Base-by-base conservation (phyloP, 2,888 invertebrate genomes). In the Cyclophora albipunctata region DNA sequence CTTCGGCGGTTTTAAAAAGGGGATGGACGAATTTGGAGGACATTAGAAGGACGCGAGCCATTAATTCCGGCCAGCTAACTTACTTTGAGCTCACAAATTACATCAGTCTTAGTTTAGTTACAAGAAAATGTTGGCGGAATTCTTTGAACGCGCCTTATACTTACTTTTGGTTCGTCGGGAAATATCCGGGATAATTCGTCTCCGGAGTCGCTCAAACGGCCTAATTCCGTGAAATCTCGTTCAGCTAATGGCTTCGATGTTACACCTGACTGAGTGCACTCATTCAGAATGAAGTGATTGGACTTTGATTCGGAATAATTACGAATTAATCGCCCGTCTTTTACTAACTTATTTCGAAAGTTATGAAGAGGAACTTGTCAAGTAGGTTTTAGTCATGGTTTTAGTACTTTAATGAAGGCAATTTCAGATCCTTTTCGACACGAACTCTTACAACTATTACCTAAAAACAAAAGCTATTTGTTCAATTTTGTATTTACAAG, bases 241-340 rank as follows among this genome's bases (percentile, higher is more conserved):
- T 80, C 74, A 64, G 52, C 66, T 79, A 79, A 81, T 78, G 75
- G 73, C 60, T 57, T 74, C 74, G 76, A 78, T 80, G 80, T 73
- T 75, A 79, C 77, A 81, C 79, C 79, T 80, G 75, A 70, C 67
- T 70, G 75, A 72, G 67, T 67, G 68, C 67, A 60, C 62, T 57
- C 50, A 56, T 55, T 58, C 43, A 51, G 43, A 45, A 50, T 46
- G 43, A 3, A 42, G 20, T 20, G 42, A 42, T 37, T 37, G 4
- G 37, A 20, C 20, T 20, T 20, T 20, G 20, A 20, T 20, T 20
- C 20, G 20, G 20, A 20, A 20, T 20, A 20, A 20, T 20, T 20
- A 20, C 20, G 20, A 2, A 20, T 20, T 20, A 20, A 20, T 20
- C 20, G 1, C 2, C 20, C 20, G 20, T 20, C 20, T 20, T 20